These are phyloP conservation scores for Cerastis leucographa DNA, from an alignment of 2,888 invertebrate genomes.

Conservation along the genomic window DNA sequence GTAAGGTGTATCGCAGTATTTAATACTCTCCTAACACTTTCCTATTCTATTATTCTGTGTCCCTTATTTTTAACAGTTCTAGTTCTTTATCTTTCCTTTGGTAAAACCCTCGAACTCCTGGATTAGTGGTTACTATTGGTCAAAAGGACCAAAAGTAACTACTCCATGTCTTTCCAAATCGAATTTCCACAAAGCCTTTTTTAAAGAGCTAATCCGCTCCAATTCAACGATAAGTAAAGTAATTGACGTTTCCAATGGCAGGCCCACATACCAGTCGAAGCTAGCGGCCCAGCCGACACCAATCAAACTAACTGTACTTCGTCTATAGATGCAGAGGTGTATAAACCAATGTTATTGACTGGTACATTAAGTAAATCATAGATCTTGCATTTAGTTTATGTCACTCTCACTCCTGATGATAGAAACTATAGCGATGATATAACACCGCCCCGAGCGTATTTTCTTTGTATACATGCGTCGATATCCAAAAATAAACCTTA, in stretches of 20 bases:
- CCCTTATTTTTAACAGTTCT: neutral
- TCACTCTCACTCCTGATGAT: neutral
- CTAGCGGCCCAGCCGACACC: constrained; percentile 23
- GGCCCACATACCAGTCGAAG: constrained; percentile 37
- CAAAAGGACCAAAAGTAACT: neutral
- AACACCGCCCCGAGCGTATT: constrained; percentile 32
- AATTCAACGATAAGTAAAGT: constrained; percentile 17
- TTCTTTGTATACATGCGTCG: constrained; percentile 40
- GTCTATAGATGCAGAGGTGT: constrained; percentile 10
- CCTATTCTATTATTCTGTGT: neutral
- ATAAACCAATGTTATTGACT: constrained; percentile 17
- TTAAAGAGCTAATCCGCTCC: constrained; percentile 15
- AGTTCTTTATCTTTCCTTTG: neutral
- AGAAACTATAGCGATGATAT: constrained; percentile 37
- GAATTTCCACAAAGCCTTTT: neutral
- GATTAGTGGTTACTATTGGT: neutral
- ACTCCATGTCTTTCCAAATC: constrained; percentile 5
- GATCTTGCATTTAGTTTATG: constrained; percentile 5
- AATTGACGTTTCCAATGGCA: constrained; percentile 27
- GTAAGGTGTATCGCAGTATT: neutral
- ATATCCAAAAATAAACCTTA: constrained; percentile 50
- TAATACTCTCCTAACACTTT: neutral
- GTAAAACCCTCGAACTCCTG: neutral
- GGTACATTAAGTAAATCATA: constrained; percentile 18
- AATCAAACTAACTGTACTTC: constrained; percentile 60